Percentiles rank a stretch among this genome's conserved stretches.
phyloP scores from a whole-genome alignment of 2,797 vertebrate genomes.

The Micromesistius poutassou region DNA sequence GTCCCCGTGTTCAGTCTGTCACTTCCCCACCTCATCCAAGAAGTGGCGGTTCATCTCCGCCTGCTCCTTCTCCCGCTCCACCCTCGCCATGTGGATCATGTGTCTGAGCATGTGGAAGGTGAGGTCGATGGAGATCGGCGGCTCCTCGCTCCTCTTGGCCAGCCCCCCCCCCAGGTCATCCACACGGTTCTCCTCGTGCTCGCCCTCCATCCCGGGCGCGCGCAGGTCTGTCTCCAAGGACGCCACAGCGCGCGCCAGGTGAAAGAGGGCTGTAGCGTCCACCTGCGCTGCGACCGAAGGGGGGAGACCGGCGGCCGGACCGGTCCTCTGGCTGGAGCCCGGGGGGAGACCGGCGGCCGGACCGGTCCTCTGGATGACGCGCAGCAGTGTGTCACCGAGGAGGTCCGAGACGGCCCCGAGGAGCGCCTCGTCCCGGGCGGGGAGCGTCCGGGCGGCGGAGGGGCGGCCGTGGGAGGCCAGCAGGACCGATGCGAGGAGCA shows the following conservation, averaged over 20 bases:
- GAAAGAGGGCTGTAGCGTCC: slow-evolving; percentile 30
- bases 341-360: slow-evolving; percentile 22
- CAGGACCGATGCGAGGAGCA: slow-evolving; percentile 72
- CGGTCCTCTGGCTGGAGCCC: slow-evolving; percentile 26
- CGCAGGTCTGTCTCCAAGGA: slow-evolving; percentile 19
- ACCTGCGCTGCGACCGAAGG: slow-evolving; percentile 39
- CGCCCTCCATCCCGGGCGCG: slow-evolving; percentile 13
- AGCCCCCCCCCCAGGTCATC: slow-evolving; percentile 34
- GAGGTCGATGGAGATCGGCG: slow-evolving; percentile 90
- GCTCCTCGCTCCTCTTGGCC: slow-evolving; percentile 76
- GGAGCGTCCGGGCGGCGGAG: slow-evolving; percentile 54
- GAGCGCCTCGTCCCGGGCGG: slow-evolving; percentile 55
- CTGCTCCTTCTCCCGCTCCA: slow-evolving; percentile 83
- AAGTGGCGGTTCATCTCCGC: slow-evolving; percentile 85
- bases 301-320: slow-evolving; percentile 17
- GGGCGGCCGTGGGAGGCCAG: slow-evolving; percentile 63
- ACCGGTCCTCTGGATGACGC: slow-evolving; percentile 43
- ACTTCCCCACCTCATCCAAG: slow-evolving; percentile 89
- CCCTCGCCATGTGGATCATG: slow-evolving; percentile 86
- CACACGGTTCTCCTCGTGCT: not conserved
- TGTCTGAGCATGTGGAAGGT: slow-evolving; percentile 92
- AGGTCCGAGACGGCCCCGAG: slow-evolving; percentile 58
- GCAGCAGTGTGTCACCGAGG: slow-evolving; percentile 57
- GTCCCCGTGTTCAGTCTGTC: slow-evolving; percentile 33
- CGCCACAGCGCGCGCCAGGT: slow-evolving; percentile 36